Evolutionary conservation across 2,888 invertebrate genomes (phyloP), one percentile per base, ranked within the genome.

Genomic region (Dastarcus helophoroides): DNA sequence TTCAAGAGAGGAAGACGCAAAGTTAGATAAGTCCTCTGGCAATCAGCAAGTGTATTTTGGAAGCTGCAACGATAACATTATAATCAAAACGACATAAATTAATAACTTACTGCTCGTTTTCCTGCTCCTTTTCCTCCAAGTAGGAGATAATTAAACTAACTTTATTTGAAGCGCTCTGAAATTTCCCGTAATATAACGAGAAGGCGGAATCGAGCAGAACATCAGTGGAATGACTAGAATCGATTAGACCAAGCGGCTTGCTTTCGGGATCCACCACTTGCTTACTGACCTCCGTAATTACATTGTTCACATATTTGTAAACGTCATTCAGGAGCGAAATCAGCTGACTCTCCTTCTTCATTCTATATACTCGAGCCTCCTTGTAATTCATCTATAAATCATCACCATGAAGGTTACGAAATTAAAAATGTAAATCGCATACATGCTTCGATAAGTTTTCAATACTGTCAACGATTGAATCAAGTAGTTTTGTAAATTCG

Each of bases 101-200:
- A n/a, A n/a, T n/a, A n/a, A n/a, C n/a, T 50, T 65, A 90, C 72
- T 88, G 86, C 21, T 74, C 65, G 53, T 76, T 77, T 36, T 68
- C 72, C 29, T 77, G 75, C 0, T 79, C 68, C 31, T 90, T 71
- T 2, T 71, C 65, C 59, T 95, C 94, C 14, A 95, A 69, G 47
- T 90, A 76, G 37, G 76, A 73, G 23, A 93, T 79, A 5, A 95
- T 71, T 35, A 76, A 71, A 47, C 76, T 82, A 1, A 93, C 70
- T 54, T 88, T 83, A 0, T 82, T 78, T 0, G 94, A 80, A n/a
- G 86, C 82, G 0, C 88, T 82, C 56, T 93, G 86, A 57, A 95
- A 97, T 62, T 91, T 89, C 1, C 94, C 94, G 53, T 95, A 97
- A 53, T 89, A 94, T 17, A 74, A 75, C 26, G 81, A 90, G 65